Conservation (phyloP, 2,888 invertebrate genomes). For the Pardosa pseudoannulata region DNA sequence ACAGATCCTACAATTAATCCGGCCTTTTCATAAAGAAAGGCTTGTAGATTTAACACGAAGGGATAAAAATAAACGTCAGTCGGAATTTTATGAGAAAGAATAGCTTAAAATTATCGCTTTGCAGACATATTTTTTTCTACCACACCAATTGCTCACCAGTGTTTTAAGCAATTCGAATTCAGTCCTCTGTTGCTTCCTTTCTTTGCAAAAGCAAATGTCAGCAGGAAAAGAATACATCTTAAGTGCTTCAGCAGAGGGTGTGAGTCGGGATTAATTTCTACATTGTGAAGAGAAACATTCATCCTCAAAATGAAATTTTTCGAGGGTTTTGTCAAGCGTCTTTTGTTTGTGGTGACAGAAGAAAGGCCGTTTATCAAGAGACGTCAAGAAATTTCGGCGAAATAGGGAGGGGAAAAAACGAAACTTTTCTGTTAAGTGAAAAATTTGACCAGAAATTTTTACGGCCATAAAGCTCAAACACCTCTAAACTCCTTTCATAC, state of each 20-base stretch:
- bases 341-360: slow-evolving; percentile 13
- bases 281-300: slow-evolving; percentile 8
- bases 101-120: slow-evolving; percentile 7
- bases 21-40: slow-evolving; percentile 48
- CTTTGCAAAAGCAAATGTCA: slow-evolving; percentile 39
- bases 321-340: slow-evolving; percentile 20
- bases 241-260: slow-evolving; percentile 22
- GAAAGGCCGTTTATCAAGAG: slow-evolving; percentile 12
- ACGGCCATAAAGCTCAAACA: not conserved
- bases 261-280: slow-evolving; percentile 35
- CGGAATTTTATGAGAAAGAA: slow-evolving; percentile 41
- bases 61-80: slow-evolving; percentile 46
- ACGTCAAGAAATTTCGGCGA: not conserved
- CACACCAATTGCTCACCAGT: not conserved
- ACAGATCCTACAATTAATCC: slow-evolving; percentile 50
- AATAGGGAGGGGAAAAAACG: not conserved
- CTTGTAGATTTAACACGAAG: slow-evolving; percentile 14
- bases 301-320: slow-evolving; percentile 14
- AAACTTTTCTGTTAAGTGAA: not conserved
- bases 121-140: not conserved
- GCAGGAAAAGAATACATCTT: slow-evolving; percentile 11
- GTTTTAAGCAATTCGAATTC: slow-evolving; percentile 21
- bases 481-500: not conserved
- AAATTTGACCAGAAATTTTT: slow-evolving; percentile 12
- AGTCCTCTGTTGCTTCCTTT: slow-evolving; percentile 35